These are phyloP conservation scores for Spisula subtruncata DNA, from an alignment of 2,888 invertebrate genomes.

Conservation along the genomic window DNA sequence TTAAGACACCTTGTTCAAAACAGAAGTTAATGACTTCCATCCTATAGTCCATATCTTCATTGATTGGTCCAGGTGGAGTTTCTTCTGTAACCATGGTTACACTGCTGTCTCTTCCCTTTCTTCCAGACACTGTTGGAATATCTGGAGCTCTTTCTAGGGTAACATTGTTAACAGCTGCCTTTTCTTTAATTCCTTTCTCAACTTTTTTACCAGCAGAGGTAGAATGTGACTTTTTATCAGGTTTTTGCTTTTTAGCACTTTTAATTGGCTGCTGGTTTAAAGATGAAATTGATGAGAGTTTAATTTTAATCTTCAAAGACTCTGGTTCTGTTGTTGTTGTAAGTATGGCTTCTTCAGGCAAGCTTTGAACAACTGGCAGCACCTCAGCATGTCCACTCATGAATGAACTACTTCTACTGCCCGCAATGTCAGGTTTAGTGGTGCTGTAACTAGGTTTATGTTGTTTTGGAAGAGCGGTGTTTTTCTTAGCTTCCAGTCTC, in stretches of 20 bases:
- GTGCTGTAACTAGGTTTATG: not conserved
- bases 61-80: conserved; percentile 21
- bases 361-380: not conserved
- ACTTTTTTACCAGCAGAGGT: not conserved
- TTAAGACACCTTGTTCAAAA: conserved; percentile 64
- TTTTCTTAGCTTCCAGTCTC: conserved; percentile 64
- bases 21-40: conserved; percentile 63
- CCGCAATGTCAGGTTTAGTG: not conserved
- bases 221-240: not conserved
- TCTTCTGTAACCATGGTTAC: not conserved
- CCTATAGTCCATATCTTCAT: conserved; percentile 54
- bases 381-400: not conserved
- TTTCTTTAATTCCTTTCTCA: not conserved
- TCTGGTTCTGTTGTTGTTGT: conserved; percentile 38
- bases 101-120: not conserved
- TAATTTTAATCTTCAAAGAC: conserved; percentile 63
- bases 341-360: not conserved
- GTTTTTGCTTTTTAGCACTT: not conserved
- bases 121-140: not conserved
- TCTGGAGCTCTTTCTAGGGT: not conserved
- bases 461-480: not conserved
- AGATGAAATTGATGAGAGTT: conserved; percentile 41
- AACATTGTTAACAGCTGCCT: not conserved
- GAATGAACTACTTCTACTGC: not conserved
- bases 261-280: conserved; percentile 10